phyloP scores from a whole-genome alignment of 2,797 vertebrate species.

The Nyctalus aviator region DNA sequence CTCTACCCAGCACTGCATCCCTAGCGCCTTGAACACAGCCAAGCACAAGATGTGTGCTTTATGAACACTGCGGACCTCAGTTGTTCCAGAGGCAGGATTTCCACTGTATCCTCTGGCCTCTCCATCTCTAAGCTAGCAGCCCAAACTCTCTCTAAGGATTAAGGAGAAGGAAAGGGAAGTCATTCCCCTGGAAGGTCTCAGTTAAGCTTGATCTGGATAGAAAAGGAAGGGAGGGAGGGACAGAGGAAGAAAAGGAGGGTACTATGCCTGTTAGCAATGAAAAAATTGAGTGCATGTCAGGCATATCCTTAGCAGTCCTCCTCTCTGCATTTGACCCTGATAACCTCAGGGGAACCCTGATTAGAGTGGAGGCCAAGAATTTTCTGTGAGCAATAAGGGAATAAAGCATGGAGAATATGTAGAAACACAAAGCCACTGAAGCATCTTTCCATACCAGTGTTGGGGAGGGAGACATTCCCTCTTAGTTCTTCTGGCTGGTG shows the following conservation, averaged over 20 bases:
- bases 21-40: not conserved
- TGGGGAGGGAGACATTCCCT: not conserved
- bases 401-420: constrained; percentile 20
- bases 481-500: not conserved
- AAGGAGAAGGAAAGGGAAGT: not conserved
- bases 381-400: not conserved
- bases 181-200: not conserved
- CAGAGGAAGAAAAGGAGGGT: not conserved
- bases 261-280: not conserved
- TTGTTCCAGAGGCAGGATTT: not conserved
- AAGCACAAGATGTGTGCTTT: not conserved
- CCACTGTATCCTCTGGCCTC: not conserved
- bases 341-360: constrained; percentile 55
- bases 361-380: constrained; percentile 37
- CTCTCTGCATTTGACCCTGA: constrained; percentile 66
- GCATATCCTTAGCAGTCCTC: not conserved
- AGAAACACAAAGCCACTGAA: constrained; percentile 24
- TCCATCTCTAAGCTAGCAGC: not conserved
- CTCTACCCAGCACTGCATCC: not conserved
- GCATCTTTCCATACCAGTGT: not conserved
- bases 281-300: not conserved
- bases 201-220: not conserved
- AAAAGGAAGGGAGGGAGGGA: not conserved
- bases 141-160: not conserved
- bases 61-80: not conserved